These are phyloP conservation scores for Atrina japonica DNA, from an alignment of 2,888 invertebrate species.

Conservation along the genomic window DNA sequence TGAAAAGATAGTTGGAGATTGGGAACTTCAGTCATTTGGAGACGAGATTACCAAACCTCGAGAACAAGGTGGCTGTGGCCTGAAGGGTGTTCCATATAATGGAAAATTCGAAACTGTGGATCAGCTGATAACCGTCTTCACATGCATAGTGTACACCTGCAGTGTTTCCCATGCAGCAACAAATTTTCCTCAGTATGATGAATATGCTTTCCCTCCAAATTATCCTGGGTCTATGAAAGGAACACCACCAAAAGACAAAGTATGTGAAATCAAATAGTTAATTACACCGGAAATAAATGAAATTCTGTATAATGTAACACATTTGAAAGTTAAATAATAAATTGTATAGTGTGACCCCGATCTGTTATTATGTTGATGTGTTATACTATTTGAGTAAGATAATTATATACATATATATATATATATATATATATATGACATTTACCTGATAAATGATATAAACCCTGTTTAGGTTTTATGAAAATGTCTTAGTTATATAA, in stretches of 20 bases:
- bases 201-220: constrained; percentile 65
- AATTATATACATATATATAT: too few relatives aligned
- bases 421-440: too few relatives aligned
- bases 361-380: too few relatives aligned
- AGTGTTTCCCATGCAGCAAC: constrained; percentile 62
- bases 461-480: too few relatives aligned
- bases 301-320: neutral
- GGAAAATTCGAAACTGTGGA: constrained; percentile 47
- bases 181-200: constrained; percentile 65
- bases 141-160: constrained; percentile 58
- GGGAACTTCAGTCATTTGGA: constrained; percentile 78
- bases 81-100: constrained; percentile 57
- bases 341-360: neutral
- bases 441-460: too few relatives aligned
- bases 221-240: constrained; percentile 62
- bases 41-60: constrained; percentile 74
- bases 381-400: too few relatives aligned
- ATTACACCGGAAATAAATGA: neutral
- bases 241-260: constrained; percentile 58
- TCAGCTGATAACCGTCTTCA: constrained; percentile 50
- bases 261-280: neutral
- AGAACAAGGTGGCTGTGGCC: constrained; percentile 68
- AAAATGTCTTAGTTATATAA: too few relatives aligned
- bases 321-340: neutral
- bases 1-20: constrained; percentile 72